Evolutionary conservation across 2,113 vertebrate species (phyloP).

Genomic region (Copsychus sechellarum): DNA sequence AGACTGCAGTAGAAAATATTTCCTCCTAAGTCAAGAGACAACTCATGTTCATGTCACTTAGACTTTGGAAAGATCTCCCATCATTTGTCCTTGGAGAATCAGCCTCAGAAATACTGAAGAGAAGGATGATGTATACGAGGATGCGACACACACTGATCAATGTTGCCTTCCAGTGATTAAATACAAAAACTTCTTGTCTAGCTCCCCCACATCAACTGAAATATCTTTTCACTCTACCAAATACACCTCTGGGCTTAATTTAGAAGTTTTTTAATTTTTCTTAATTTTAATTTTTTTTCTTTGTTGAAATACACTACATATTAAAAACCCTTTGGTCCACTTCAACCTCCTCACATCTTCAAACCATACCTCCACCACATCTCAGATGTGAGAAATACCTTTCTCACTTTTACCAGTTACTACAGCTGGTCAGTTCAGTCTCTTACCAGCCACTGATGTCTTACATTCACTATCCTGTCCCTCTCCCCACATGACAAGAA

Average conservation of each 20-base stretch:
- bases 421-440: background rate
- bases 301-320: background rate
- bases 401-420: background rate
- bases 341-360: background rate
- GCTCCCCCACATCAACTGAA: background rate
- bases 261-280: background rate
- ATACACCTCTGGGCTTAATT: background rate
- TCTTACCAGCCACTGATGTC: background rate
- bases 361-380: background rate
- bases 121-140: background rate
- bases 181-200: background rate
- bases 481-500: background rate
- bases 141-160: background rate
- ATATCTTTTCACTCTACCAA: background rate
- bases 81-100: background rate
- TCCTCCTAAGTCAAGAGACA: background rate
- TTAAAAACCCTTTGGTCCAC: background rate
- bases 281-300: background rate
- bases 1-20: background rate
- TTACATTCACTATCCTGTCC: background rate
- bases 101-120: background rate
- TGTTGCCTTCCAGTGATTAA: background rate
- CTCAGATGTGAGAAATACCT: background rate
- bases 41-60: background rate
- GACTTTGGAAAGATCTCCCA: background rate